These are phyloP conservation scores for Athalia circularis DNA, from an alignment of 2,888 invertebrate species.

Conservation along the genomic window DNA sequence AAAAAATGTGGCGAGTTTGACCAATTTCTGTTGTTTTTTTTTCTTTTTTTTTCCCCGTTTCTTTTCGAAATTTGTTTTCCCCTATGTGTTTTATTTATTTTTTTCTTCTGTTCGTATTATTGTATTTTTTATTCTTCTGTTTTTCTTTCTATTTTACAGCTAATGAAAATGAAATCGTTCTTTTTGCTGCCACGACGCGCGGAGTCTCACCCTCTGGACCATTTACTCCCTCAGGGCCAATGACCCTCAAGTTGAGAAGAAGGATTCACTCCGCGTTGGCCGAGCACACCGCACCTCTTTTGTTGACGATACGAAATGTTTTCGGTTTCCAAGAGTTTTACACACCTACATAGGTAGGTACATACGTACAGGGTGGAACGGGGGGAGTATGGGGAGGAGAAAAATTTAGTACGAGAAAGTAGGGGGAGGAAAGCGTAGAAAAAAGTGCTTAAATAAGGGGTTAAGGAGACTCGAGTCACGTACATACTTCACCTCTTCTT, in stretches of 20 bases:
- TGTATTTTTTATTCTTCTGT: neutral
- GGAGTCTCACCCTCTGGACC: constrained; percentile 22
- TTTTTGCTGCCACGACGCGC: constrained; percentile 17
- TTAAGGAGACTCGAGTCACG: constrained; percentile 21
- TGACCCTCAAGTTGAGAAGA: constrained; percentile 38
- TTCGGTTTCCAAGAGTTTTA: constrained; percentile 25
- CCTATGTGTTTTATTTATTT: neutral
- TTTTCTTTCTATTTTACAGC: neutral
- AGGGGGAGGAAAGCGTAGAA: neutral
- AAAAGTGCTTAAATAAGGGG: constrained; percentile 32
- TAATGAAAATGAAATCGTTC: constrained; percentile 37
- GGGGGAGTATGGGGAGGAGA: too few species aligned
- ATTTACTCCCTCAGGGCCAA: constrained; percentile 34
- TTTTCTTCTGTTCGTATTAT: neutral
- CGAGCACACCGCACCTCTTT: constrained; percentile 12
- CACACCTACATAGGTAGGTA: neutral
- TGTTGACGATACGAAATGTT: constrained; percentile 43
- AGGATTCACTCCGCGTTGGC: constrained; percentile 39
- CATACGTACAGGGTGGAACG: neutral
- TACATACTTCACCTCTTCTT: neutral
- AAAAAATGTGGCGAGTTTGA: neutral
- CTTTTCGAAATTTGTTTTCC: neutral
- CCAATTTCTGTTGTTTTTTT: neutral
- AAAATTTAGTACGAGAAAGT: too few species aligned
- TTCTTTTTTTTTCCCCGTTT: too few species aligned